phyloP scores from a whole-genome alignment of 2,113 vertebrate genomes.

The Mohoua ochrocephala region DNA sequence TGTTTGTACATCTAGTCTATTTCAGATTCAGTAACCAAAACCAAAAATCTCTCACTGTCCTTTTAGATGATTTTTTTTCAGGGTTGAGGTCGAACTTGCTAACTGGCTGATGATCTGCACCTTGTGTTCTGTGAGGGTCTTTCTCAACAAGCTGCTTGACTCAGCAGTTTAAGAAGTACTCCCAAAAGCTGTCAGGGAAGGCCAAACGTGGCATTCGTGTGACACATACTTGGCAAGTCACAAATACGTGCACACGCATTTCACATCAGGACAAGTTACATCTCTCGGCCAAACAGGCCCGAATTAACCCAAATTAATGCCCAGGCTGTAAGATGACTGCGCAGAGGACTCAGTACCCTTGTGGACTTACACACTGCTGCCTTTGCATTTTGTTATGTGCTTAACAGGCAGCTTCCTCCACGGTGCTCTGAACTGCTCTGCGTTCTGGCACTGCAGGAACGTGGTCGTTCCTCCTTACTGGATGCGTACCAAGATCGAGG shows the following conservation, averaged over 20 bases:
- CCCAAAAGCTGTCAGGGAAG: neutral
- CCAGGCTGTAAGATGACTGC: neutral
- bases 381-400: neutral
- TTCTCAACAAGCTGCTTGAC: neutral
- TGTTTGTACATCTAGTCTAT: neutral
- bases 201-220: neutral
- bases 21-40: neutral
- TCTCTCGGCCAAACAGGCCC: neutral
- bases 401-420: neutral
- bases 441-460: neutral
- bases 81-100: neutral
- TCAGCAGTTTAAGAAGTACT: neutral
- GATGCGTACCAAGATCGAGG: neutral
- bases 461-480: neutral
- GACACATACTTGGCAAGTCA: neutral
- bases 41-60: too few species aligned
- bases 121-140: neutral
- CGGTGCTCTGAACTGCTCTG: neutral
- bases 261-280: neutral
- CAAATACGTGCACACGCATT: neutral
- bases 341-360: neutral
- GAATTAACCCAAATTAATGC: neutral
- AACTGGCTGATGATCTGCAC: neutral
- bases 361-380: neutral
- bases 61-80: neutral